These are phyloP conservation scores for Balaeniceps rex DNA, from an alignment of 2,113 vertebrate genomes.

Conservation along the genomic window DNA sequence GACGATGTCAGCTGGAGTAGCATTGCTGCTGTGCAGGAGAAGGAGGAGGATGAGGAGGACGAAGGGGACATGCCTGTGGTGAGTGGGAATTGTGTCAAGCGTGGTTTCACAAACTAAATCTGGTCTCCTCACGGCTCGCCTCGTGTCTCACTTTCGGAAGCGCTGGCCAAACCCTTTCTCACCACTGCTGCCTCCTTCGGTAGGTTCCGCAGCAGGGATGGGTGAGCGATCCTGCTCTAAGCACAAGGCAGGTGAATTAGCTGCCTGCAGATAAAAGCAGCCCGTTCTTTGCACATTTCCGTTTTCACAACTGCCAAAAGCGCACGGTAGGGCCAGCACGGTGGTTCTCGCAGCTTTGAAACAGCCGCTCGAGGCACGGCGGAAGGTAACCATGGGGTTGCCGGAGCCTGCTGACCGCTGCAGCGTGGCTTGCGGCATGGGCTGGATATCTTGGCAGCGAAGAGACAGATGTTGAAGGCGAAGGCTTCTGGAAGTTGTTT, in stretches of 20 bases:
- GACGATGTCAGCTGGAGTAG: slow-evolving; percentile 90
- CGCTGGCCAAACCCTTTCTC: rapidly evolving
- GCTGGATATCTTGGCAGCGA: rapidly evolving
- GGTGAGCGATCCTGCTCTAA: rapidly evolving
- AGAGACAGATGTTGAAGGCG: rapidly evolving
- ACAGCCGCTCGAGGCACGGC: not conserved
- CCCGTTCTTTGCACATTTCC: rapidly evolving
- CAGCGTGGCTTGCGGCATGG: rapidly evolving
- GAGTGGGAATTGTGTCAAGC: rapidly evolving
- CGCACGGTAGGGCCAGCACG: rapidly evolving
- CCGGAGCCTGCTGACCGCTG: rapidly evolving
- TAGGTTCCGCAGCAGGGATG: rapidly evolving
- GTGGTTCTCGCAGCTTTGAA: rapidly evolving
- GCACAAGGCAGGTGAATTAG: rapidly evolving
- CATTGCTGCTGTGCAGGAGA: slow-evolving; percentile 68
- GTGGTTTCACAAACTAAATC: rapidly evolving
- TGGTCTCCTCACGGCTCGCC: rapidly evolving
- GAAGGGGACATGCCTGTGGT: slow-evolving; percentile 81
- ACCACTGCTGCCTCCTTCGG: rapidly evolving
- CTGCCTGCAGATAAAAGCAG: rapidly evolving
- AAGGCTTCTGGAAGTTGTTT: too few relatives aligned
- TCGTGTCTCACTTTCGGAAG: not conserved
- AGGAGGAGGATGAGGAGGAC: slow-evolving; percentile 85
- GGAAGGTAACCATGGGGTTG: rapidly evolving
- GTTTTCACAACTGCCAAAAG: rapidly evolving